Percentiles rank a stretch among this genome's conserved stretches.
Conservation (phyloP, 2,113 vertebrate genomes). For the Hippocampus mohnikei region DNA sequence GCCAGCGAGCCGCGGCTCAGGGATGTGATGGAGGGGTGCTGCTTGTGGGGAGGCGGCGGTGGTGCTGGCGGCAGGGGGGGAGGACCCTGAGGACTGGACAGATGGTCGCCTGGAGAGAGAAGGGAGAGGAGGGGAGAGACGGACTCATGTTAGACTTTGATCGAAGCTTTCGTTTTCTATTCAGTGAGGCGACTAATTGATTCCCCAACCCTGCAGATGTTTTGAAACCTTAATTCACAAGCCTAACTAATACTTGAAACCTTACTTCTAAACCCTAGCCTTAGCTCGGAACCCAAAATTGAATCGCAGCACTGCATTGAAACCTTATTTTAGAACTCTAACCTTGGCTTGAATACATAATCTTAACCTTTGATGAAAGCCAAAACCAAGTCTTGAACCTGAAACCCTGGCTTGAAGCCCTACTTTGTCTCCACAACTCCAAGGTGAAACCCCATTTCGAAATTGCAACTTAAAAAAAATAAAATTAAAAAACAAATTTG, state of each 20-base stretch:
- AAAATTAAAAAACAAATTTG: too few relatives aligned
- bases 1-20: constrained; percentile 94
- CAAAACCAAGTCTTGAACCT: neutral
- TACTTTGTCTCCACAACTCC: too few relatives aligned
- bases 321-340: neutral
- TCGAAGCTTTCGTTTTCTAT: neutral
- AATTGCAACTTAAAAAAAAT: too few relatives aligned
- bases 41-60: constrained; percentile 86
- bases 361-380: neutral
- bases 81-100: constrained; percentile 84
- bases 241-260: neutral
- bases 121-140: neutral
- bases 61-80: constrained; percentile 88
- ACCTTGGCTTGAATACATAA: neutral
- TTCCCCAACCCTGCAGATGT: neutral
- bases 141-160: neutral
- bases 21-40: constrained; percentile 92
- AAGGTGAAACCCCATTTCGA: too few relatives aligned
- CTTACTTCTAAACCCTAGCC: neutral
- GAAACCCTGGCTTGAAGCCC: too few relatives aligned
- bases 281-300: too few relatives aligned
- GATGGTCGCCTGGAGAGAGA: constrained; percentile 78
- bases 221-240: neutral
- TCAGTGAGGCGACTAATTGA: neutral
- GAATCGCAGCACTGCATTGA: too few relatives aligned